Evolutionary conservation across 2,113 vertebrate genomes (phyloP).

Genomic region (Prolemur simus): DNA sequence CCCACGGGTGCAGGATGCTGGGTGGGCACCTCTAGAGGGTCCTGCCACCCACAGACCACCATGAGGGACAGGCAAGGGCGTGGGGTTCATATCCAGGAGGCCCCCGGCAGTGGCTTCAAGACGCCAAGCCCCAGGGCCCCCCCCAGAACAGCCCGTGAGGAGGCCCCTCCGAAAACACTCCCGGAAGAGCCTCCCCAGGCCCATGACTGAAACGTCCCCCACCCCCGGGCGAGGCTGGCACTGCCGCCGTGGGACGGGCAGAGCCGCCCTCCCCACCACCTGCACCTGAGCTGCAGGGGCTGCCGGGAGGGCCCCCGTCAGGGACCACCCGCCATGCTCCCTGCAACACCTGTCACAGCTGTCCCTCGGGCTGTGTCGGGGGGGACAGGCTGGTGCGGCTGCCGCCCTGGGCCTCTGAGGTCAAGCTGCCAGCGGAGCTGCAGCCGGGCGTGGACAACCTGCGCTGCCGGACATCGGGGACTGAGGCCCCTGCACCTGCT

Average conservation of each 20-base stretch:
- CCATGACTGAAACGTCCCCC: fast-evolving
- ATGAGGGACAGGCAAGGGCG: fast-evolving
- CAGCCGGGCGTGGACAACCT: neutral
- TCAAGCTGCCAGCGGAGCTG: neutral
- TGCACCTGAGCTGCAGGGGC: neutral
- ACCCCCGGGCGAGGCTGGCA: neutral
- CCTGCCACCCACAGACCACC: neutral
- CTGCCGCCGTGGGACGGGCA: neutral
- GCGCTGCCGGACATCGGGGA: neutral
- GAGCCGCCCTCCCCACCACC: neutral
- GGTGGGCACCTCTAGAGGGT: neutral
- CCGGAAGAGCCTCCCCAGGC: neutral
- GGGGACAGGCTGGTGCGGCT: neutral
- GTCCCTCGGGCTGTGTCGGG: neutral
- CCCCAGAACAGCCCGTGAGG: no score
- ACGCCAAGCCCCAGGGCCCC: neutral
- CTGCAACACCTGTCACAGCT: neutral
- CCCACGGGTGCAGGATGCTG: fast-evolving
- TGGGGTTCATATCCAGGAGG: neutral
- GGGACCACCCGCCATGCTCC: no score
- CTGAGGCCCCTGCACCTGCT: neutral
- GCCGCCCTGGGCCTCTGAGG: neutral
- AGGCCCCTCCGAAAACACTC: neutral
- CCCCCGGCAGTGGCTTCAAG: neutral
- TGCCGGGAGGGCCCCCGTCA: no score